Evolutionary conservation across 2,888 invertebrate genomes (phyloP).

Genomic region (Ophion slaviceki): DNA sequence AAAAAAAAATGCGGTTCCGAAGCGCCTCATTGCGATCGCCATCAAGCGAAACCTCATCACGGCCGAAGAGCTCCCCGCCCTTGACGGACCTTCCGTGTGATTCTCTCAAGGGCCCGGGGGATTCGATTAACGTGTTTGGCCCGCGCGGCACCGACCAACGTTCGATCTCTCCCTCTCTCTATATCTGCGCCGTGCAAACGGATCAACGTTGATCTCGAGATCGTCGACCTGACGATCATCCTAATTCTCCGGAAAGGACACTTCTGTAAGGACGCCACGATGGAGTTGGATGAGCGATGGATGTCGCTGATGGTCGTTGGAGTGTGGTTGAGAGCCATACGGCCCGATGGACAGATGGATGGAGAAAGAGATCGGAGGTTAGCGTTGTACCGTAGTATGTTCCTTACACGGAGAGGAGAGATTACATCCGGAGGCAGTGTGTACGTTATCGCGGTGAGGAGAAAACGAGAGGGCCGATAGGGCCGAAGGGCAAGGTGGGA

Average conservation of each 20-base stretch:
- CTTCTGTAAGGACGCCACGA: background rate
- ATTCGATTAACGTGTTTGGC: background rate
- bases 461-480: constrained; percentile 6
- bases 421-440: background rate
- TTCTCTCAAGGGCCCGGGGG: background rate
- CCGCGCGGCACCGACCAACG: background rate
- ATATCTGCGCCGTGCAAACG: background rate
- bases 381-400: background rate
- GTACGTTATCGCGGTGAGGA: constrained; percentile 1
- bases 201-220: background rate
- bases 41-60: background rate
- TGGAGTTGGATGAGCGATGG: constrained; percentile 4
- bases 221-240: background rate
- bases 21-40: background rate
- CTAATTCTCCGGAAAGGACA: background rate
- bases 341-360: background rate
- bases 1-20: background rate
- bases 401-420: background rate
- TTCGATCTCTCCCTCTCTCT: background rate
- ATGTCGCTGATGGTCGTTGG: constrained; percentile 2
- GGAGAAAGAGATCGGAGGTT: constrained; percentile 6
- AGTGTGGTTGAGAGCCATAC: background rate
- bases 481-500: background rate
- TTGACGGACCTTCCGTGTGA: background rate
- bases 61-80: background rate